Conservation (phyloP, 2,113 vertebrate genomes). For the Scophthalmus maximus region DNA sequence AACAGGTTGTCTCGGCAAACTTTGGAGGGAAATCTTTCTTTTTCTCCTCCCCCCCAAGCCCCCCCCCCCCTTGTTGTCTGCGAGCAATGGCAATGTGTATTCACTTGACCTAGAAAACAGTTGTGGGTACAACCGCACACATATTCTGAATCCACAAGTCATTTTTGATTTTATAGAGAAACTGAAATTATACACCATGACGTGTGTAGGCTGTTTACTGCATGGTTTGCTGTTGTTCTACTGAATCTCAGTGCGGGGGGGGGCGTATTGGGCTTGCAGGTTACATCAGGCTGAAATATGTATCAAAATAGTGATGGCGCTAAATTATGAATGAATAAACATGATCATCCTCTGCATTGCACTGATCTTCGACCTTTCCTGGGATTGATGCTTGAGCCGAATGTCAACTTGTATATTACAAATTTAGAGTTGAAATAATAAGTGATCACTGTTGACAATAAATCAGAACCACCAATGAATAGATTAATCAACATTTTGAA, state of each 20-base stretch:
- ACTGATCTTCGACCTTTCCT: background rate
- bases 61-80: conserved; percentile 27
- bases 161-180: conserved; percentile 50
- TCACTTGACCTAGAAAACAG: conserved; percentile 82
- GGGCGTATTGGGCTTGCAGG: conserved; percentile 3
- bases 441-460: too few relatives aligned
- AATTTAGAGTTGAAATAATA: background rate
- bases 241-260: background rate
- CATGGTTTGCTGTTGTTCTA: conserved; percentile 46
- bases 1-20: conserved; percentile 73
- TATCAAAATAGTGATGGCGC: conserved; percentile 8
- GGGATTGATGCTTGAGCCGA: background rate
- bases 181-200: conserved; percentile 24
- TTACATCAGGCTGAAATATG: conserved; percentile 3
- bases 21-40: conserved; percentile 39
- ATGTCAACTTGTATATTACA: background rate
- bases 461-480: too few relatives aligned
- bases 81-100: conserved; percentile 72
- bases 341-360: background rate
- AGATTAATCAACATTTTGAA: too few relatives aligned
- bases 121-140: conserved; percentile 51
- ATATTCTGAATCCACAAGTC: conserved; percentile 54
- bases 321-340: conserved; percentile 5
- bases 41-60: background rate
- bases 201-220: conserved; percentile 30